phyloP scores from a whole-genome alignment of 2,113 vertebrate genomes.

The Dromas ardeola region DNA sequence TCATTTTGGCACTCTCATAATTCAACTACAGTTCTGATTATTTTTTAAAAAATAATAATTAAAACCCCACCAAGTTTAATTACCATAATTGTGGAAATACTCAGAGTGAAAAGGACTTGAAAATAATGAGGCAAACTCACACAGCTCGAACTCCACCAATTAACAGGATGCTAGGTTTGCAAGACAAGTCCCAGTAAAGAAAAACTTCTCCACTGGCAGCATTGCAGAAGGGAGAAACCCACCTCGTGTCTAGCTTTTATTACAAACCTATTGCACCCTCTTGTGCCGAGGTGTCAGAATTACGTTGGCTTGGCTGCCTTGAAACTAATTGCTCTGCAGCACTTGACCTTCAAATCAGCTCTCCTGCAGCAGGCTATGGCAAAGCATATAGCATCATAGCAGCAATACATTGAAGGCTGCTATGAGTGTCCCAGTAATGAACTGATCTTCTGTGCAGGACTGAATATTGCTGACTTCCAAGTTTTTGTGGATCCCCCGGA shows the following conservation, averaged over 20 bases:
- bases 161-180: neutral
- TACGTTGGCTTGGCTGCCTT: neutral
- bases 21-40: constrained; percentile 45
- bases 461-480: neutral
- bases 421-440: rapidly evolving
- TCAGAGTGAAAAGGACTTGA: constrained; percentile 38
- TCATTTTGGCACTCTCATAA: constrained; percentile 59
- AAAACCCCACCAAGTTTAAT: constrained; percentile 46
- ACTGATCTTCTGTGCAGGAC: neutral
- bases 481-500: neutral
- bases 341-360: constrained; percentile 34
- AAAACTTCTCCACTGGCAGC: neutral
- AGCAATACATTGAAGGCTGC: rapidly evolving
- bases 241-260: neutral
- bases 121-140: constrained; percentile 33
- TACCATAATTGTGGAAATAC: constrained; percentile 41
- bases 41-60: constrained; percentile 26
- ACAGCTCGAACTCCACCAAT: neutral
- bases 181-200: neutral
- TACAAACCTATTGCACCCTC: constrained; percentile 59
- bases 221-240: neutral
- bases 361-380: neutral
- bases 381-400: rapidly evolving
- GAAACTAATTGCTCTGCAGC: neutral
- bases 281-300: constrained; percentile 32